Evolutionary conservation across 1,140 invertebrate species (phyloP).

Genomic region (Mycetomoellerius zeteki): DNA sequence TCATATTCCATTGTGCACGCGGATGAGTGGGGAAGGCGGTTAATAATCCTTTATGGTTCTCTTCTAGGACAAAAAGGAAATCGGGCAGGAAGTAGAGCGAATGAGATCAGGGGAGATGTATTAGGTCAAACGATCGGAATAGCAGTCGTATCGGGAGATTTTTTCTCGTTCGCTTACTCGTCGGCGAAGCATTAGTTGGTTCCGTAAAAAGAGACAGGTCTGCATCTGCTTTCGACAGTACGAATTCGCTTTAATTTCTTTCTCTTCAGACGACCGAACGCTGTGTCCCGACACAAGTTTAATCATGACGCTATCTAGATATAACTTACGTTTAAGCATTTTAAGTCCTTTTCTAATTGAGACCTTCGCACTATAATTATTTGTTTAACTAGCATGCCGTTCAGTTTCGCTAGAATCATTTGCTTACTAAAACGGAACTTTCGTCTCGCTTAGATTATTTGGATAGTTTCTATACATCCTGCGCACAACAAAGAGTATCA

Average conservation of each 20-base stretch:
- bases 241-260: slow-evolving; percentile 69
- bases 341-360: background rate
- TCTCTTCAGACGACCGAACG: slow-evolving; percentile 20
- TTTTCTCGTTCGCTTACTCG: slow-evolving; percentile 45
- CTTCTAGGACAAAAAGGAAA: slow-evolving; percentile 61
- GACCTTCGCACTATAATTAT: background rate
- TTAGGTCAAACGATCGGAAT: slow-evolving; percentile 65
- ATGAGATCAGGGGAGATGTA: slow-evolving; percentile 64
- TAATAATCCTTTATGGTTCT: slow-evolving; percentile 67
- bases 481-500: slow-evolving; percentile 16
- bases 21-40: slow-evolving; percentile 63
- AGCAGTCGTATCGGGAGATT: slow-evolving; percentile 61
- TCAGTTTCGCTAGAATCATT: background rate
- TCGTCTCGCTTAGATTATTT: background rate
- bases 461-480: slow-evolving; percentile 5
- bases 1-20: slow-evolving; percentile 77
- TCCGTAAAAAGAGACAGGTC: slow-evolving; percentile 55
- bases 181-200: slow-evolving; percentile 60
- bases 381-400: background rate
- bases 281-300: slow-evolving; percentile 8
- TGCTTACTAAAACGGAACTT: background rate
- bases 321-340: slow-evolving; percentile 1
- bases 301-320: slow-evolving; percentile 1
- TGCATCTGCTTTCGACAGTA: slow-evolving; percentile 64
- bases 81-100: slow-evolving; percentile 58